Percentiles rank a stretch among this genome's conserved stretches.
phyloP scores from a whole-genome alignment of 2,797 vertebrate species.

The Onychomys leucogaster region DNA sequence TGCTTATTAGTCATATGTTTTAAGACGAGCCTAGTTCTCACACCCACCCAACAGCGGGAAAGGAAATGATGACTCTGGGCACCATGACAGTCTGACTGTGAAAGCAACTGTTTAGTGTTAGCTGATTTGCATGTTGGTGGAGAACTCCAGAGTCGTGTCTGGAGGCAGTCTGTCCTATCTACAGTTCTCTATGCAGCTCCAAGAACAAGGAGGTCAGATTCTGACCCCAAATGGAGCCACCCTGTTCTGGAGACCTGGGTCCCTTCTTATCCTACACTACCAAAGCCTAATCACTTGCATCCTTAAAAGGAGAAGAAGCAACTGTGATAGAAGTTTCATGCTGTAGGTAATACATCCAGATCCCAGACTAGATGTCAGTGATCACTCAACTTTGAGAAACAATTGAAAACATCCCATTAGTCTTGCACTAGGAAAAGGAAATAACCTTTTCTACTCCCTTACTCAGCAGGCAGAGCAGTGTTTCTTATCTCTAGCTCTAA shows the following conservation, averaged over 20 bases:
- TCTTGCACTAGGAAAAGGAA: background rate
- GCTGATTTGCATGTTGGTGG: slow-evolving; percentile 70
- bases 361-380: background rate
- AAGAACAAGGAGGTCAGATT: background rate
- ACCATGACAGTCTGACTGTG: slow-evolving; percentile 67
- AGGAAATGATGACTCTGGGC: slow-evolving; percentile 76
- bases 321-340: background rate
- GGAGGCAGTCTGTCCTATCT: slow-evolving; percentile 48
- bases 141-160: slow-evolving; percentile 62
- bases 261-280: background rate
- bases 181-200: background rate
- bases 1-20: slow-evolving; percentile 78
- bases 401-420: background rate
- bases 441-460: background rate
- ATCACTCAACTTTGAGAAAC: background rate
- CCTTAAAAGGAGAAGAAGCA: background rate
- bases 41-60: slow-evolving; percentile 69
- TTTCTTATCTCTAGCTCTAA: background rate
- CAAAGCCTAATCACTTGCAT: background rate
- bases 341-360: background rate
- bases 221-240: background rate
- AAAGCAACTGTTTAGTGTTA: slow-evolving; percentile 75
- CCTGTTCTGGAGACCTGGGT: background rate
- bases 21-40: slow-evolving; percentile 73
- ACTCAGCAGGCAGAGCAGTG: background rate